A percentile compares a stretch with the other conserved stretches of the same genome.
Evolutionary conservation across 1,140 invertebrate genomes (phyloP).

Genomic region (Helicoverpa zea): DNA sequence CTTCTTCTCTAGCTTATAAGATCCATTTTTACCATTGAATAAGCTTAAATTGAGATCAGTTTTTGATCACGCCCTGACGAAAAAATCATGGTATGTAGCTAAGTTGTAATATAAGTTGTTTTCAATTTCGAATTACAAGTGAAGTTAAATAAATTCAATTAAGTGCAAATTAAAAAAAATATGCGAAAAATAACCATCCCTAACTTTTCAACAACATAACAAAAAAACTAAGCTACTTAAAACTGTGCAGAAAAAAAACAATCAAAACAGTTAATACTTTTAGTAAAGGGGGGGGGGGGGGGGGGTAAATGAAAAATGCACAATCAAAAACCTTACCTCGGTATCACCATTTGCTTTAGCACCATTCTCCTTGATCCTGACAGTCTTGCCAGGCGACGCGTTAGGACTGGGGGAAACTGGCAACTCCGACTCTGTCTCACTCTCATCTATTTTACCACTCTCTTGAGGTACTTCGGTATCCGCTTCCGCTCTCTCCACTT

Average conservation of each 20-base stretch:
- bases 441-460: constrained; percentile 46
- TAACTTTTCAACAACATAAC: not conserved
- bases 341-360: constrained; percentile 76
- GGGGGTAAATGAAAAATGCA: constrained; percentile 58
- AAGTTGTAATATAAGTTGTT: no score
- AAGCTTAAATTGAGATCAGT: no score
- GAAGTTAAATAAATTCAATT: not conserved
- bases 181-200: not conserved
- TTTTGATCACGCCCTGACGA: no score
- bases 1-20: no score
- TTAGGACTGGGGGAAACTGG: constrained; percentile 64
- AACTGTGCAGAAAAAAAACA: constrained; percentile 5
- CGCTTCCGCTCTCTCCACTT: constrained; percentile 74
- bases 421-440: constrained; percentile 53
- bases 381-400: constrained; percentile 78
- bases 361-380: constrained; percentile 83
- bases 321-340: constrained; percentile 65
- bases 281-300: constrained; percentile 57
- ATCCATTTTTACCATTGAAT: no score
- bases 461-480: constrained; percentile 53
- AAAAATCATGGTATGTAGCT: no score
- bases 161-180: not conserved
- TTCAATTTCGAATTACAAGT: no score
- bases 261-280: constrained; percentile 57
- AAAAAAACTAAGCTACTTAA: constrained; percentile 21